Evolutionary conservation across 2,888 invertebrate species (phyloP), one percentile per base, ranked within the genome.

Genomic region (Azorinus chamasolen): DNA sequence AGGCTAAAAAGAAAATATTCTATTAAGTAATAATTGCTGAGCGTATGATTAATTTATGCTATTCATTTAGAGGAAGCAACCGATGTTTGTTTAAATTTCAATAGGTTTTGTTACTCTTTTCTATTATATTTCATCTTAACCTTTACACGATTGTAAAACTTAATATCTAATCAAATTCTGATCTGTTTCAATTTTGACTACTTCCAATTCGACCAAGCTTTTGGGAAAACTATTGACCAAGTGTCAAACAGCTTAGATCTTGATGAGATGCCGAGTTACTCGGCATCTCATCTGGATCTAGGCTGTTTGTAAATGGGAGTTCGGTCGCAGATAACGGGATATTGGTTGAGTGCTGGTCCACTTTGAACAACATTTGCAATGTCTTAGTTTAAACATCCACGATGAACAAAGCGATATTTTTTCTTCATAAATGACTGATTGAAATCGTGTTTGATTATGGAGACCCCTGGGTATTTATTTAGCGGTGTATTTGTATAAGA

Each of bases 381-480:
- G 65, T 72, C 64, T 77, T 64, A 64, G 61, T 59, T 61, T 65
- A 70, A 64, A 73, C 66, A 61, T 68, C 66, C 61, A 63, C 18
- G 37, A 68, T 70, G 68, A 71, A 78, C 74, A 81, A 78, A 55
- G 53, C 46, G 22, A 65, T 74, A 74, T 74, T 70, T 77, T 74
- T 74, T 63, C 68, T 37, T 22, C 59, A 66, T 65, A 81, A 81
- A 81, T 81, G 81, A 81, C 68, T 78, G 81, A 81, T 81, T 81
- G 78, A 75, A 78, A 64, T 72, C 73, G 37, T 81, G 74, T 78
- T 81, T 81, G 74, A 65, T 68, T 74, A 71, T 55, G 41, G 50
- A 51, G 64, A 54, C 70, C 72, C 48, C 55, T 54, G 24, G 55
- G 57, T 81, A 73, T 81, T 81, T 78, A 62, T 69, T 75, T 64